phyloP scores from a whole-genome alignment of 2,113 vertebrate genomes.

The Mastomys coucha region DNA sequence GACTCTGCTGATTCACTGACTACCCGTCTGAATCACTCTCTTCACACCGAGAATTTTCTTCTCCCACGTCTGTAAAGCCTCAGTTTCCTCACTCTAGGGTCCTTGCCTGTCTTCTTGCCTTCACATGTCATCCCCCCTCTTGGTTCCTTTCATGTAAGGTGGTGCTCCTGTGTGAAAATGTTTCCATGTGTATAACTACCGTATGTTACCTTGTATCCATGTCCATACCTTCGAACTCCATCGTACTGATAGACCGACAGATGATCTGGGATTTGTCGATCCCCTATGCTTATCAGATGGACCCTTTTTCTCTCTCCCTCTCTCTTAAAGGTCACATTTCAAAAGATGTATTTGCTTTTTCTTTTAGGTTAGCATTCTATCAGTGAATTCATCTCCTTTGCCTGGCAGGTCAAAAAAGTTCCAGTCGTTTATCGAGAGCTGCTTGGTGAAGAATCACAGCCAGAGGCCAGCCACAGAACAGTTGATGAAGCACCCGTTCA shows the following conservation, averaged over 20 bases:
- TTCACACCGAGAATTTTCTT: background rate
- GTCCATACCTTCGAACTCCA: background rate
- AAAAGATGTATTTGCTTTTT: background rate
- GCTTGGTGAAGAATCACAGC: slow-evolving; percentile 97
- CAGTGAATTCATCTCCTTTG: slow-evolving; percentile 48
- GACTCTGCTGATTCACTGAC: no score
- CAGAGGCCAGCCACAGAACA: slow-evolving; percentile 98
- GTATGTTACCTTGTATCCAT: background rate
- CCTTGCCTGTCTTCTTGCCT: background rate
- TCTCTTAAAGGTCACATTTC: background rate
- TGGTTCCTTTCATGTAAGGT: background rate
- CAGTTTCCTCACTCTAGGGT: background rate
- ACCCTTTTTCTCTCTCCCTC: background rate
- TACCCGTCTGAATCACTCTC: background rate
- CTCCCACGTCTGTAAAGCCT: background rate
- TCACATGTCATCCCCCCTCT: background rate
- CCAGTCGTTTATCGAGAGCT: slow-evolving; percentile 98
- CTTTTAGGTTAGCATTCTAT: background rate
- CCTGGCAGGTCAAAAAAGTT: slow-evolving; percentile 97
- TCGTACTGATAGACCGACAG: background rate
- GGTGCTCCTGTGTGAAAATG: background rate
- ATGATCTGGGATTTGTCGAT: background rate
- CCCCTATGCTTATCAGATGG: background rate
- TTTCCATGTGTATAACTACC: background rate
- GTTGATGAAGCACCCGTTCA: slow-evolving; percentile 98